These are phyloP conservation scores for Ariopsis seemanni DNA, from an alignment of 2,113 vertebrate species.

Conservation along the genomic window DNA sequence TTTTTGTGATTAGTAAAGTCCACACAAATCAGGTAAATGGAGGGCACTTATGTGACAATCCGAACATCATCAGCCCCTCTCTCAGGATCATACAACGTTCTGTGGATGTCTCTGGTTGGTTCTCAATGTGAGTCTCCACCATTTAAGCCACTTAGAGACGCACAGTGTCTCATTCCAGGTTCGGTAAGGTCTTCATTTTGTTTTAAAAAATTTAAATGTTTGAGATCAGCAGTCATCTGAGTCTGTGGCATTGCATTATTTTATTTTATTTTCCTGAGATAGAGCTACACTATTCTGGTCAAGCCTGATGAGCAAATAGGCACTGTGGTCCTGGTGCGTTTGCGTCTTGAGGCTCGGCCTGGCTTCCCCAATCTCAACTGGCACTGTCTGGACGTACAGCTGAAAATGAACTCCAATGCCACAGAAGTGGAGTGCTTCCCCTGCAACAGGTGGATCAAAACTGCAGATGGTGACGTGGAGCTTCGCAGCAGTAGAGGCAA, in stretches of 20 bases:
- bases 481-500: constrained; percentile 59
- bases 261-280: constrained; percentile 3
- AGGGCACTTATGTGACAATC: constrained; percentile 62
- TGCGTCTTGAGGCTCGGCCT: constrained; percentile 57
- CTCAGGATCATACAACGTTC: constrained; percentile 64
- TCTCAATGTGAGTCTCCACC: constrained; percentile 60
- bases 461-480: constrained; percentile 62
- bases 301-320: constrained; percentile 49
- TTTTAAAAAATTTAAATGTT: not conserved
- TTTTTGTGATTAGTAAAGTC: not conserved
- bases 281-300: constrained; percentile 53
- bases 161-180: constrained; percentile 60
- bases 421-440: constrained; percentile 56
- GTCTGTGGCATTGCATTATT: not conserved
- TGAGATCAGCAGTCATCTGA: not conserved
- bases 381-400: constrained; percentile 64
- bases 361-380: constrained; percentile 67
- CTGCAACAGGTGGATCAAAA: constrained; percentile 65
- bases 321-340: constrained; percentile 60
- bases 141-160: constrained; percentile 27
- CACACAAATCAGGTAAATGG: constrained; percentile 45
- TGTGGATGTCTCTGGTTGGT: constrained; percentile 66
- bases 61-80: constrained; percentile 62
- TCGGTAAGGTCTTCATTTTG: constrained; percentile 57
- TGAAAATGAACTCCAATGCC: constrained; percentile 39